Evolutionary conservation across 2,797 vertebrate genomes (phyloP).

Genomic region (Bucorvus abyssinicus): DNA sequence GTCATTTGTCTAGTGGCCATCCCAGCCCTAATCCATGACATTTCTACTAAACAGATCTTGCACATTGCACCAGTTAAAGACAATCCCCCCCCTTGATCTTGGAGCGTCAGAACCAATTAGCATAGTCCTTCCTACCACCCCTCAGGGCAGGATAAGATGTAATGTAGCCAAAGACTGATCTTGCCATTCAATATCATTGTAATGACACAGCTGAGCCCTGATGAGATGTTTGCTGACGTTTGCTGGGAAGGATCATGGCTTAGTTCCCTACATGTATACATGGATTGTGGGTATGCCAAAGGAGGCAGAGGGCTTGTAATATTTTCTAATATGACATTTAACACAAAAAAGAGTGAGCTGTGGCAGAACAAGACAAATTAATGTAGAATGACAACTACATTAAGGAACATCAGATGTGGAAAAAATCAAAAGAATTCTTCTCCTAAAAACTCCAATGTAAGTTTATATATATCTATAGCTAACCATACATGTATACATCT

Average conservation of each 20-base stretch:
- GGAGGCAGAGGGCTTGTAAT: neutral
- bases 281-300: conserved; percentile 52
- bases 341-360: conserved; percentile 48
- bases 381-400: conserved; percentile 66
- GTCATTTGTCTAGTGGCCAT: no score
- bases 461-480: neutral
- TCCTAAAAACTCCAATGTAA: neutral
- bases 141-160: conserved; percentile 44
- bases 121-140: conserved; percentile 35
- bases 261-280: conserved; percentile 18
- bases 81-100: neutral
- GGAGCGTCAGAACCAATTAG: conserved; percentile 48
- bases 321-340: conserved; percentile 66
- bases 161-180: conserved; percentile 67
- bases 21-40: no score
- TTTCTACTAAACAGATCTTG: neutral
- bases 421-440: conserved; percentile 14
- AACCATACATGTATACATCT: neutral
- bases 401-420: conserved; percentile 45
- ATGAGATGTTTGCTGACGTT: conserved; percentile 68
- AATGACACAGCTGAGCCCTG: conserved; percentile 69
- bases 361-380: conserved; percentile 48
- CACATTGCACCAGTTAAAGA: neutral
- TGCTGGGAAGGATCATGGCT: conserved; percentile 65
- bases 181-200: conserved; percentile 25